Base-by-base conservation (phyloP, 2,113 vertebrate species). In the Anser cygnoides region DNA sequence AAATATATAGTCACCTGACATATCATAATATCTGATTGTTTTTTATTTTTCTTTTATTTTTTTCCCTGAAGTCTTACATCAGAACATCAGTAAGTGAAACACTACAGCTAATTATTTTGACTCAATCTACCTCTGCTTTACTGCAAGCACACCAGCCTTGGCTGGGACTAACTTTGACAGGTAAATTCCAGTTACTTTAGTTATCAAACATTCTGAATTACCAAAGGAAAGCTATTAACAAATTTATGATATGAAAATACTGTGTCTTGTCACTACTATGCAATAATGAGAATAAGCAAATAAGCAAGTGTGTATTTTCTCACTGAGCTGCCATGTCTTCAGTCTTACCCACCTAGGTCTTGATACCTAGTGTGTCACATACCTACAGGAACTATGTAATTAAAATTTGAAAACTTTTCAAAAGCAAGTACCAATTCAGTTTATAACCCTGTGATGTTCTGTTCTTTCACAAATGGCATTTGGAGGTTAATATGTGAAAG, bases 191-290 rank as follows among this genome's bases (percentile, higher is more conserved):
- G 78, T 65, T 85, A 81, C 82, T 80, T 84, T 75, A 91, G 70
- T 96, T 71, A 84, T 93, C 75, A 92, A 83, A 61, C 70, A 25
- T 55, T 75, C 91, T 67, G n/a, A 78, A 74, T 91, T 89, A 94
- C 75, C 85, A 63, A 87, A 94, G 74, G 67, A 94, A 77, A 73
- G 55, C 55, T 68, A 90, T 95, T 92, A 97, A 89, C 84, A 91
- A 50, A 84, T 89, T 84, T 83, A 77, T 87, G 93, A 95, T 63
- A 84, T 72, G 72, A 93, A 89, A 73, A 83, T 39, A 61, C 14
- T 52, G 84, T 62, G 59, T 93, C 83, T 91, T 84, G 74, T 96
- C 75, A 39, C 91, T 79, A 62, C 83, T 84, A 95, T n/a, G 29
- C 21, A 71, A 82, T 61, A 83, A 84, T 62, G 44, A 82, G 84